Conservation (phyloP, 2,888 invertebrate species). For the Eremobia ochroleuca region DNA sequence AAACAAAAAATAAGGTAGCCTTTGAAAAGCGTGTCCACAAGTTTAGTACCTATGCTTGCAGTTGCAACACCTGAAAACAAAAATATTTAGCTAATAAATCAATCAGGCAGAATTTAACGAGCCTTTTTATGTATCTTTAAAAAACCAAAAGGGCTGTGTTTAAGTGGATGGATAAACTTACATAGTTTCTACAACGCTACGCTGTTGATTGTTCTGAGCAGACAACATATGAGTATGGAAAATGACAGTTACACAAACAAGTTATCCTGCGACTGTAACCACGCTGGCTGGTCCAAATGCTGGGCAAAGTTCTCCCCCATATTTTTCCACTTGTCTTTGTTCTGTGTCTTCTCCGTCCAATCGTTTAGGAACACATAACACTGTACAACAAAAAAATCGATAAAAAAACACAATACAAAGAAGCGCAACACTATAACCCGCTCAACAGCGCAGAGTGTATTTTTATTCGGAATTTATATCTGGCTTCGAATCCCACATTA, state of each 20-base stretch:
- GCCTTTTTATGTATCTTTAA: not conserved
- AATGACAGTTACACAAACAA: not conserved
- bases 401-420: conserved; percentile 49
- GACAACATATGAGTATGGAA: not conserved
- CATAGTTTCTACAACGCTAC: not conserved
- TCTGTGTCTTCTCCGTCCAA: not conserved
- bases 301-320: not conserved
- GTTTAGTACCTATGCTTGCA: too few species aligned
- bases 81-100: not conserved
- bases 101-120: not conserved
- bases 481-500: conserved; percentile 89
- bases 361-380: not conserved
- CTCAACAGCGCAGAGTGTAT: conserved; percentile 80
- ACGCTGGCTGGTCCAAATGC: not conserved
- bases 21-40: not conserved
- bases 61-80: not conserved
- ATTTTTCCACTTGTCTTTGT: not conserved
- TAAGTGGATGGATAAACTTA: not conserved
- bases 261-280: not conserved
- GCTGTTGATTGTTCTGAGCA: not conserved
- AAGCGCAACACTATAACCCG: conserved; percentile 72
- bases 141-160: not conserved
- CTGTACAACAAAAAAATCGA: conserved; percentile 56
- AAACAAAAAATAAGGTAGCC: not conserved
- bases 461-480: conserved; percentile 91